Evolutionary conservation across 2,797 vertebrate genomes (phyloP), one percentile per base, ranked within the genome.

Genomic region (Mus caroli): DNA sequence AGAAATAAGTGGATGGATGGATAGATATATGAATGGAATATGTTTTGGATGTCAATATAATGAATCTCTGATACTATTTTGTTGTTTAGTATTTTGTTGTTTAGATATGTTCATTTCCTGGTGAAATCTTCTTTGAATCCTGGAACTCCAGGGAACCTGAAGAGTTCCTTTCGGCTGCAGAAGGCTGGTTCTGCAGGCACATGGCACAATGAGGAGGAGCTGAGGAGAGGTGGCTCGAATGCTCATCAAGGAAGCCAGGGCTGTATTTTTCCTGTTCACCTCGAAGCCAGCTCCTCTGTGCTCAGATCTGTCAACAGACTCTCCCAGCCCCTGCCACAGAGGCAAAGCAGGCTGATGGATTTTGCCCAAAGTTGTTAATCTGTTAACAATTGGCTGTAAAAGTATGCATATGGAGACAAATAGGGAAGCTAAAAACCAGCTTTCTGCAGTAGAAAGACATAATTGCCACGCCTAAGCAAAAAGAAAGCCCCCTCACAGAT

Each of bases 351-450:
- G 82, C 91, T 91, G 92, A 93, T 96, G 92, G 93, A 96, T 88
- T 94, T 95, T 87, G 94, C 95, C 93, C 96, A 97, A 85, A 93
- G 85, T 93, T 95, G 92, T 97, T 97, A 97, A 96, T 96, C 90
- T 43, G 13, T 97, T 97, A 97, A 97, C 96, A 97, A 97, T 94
- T 97, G 96, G 88, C 96, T 97, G 34, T 94, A 95, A 93, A 95
- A 97, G 50, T 92, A 88, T 87, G 95, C 52, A 58, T 73, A 52
- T 94, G 95, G 94, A 96, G 96, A 97, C 92, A 95, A 96, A 94
- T 0, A 34, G 86, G 79, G 73, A 96, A 96, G 77, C 83, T 89
- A 46, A 95, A 97, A 96, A 87, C 78, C 95, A 97, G 88, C 97
- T 96, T 96, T 97, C 96, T 91, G 86, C 86, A 91, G 78, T 89